A percentile compares a stretch with the other conserved stretches of the same genome.
phyloP scores from a whole-genome alignment of 2,113 vertebrate genomes.

The Lynx canadensis region DNA sequence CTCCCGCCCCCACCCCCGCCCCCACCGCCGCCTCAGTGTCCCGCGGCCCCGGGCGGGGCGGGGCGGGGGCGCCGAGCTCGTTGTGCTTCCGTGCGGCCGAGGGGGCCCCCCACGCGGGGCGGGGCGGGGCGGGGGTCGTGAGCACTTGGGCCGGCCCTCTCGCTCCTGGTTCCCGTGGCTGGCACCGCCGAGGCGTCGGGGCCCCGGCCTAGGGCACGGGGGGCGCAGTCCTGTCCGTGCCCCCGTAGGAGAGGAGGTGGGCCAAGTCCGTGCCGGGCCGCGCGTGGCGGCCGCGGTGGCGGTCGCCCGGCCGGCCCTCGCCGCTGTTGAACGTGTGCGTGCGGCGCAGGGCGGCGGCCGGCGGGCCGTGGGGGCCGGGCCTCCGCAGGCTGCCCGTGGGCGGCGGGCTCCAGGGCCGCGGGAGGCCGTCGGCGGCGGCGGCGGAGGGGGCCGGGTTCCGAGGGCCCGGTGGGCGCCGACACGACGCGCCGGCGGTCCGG shows the following conservation, averaged over 20 bases:
- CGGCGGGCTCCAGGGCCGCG: constrained; percentile 87
- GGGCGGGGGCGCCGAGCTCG: constrained; percentile 79
- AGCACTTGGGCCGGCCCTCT: constrained; percentile 52
- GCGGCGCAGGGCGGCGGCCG: constrained; percentile 84
- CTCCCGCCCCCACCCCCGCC: background rate
- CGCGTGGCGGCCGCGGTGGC: constrained; percentile 78
- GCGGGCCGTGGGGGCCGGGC: constrained; percentile 85
- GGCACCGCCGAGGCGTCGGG: constrained; percentile 52
- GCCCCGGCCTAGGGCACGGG: constrained; percentile 78
- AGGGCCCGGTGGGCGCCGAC: constrained; percentile 89
- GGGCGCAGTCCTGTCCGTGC: constrained; percentile 91
- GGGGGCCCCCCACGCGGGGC: background rate
- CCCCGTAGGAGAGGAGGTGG: constrained; percentile 90
- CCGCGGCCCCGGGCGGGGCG: background rate
- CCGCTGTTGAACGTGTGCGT: constrained; percentile 88
- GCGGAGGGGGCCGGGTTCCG: constrained; percentile 42
- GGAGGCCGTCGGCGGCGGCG: constrained; percentile 52
- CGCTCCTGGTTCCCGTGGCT: constrained; percentile 51
- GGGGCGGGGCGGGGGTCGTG: background rate
- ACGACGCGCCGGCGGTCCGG: constrained; percentile 93
- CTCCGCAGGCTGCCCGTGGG: constrained; percentile 92
- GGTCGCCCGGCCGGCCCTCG: constrained; percentile 82
- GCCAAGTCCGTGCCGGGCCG: constrained; percentile 90
- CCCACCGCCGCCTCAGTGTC: background rate
- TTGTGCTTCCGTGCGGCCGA: constrained; percentile 71